Evolutionary conservation across 2,797 vertebrate genomes (phyloP), one percentile per base, ranked within the genome.

Genomic region (Sebastes hubbsi): DNA sequence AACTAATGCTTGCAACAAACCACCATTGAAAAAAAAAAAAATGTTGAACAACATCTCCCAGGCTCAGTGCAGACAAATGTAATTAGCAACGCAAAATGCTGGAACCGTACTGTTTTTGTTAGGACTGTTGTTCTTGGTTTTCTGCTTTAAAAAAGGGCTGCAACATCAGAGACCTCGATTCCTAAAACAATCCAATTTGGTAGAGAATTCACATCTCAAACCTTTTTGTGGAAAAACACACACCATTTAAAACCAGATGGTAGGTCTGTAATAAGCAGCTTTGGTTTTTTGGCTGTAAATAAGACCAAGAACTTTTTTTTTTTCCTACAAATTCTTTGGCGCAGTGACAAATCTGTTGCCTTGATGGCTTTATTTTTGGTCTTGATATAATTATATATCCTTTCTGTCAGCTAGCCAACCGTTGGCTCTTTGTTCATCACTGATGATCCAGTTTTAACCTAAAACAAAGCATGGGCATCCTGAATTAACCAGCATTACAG

Each of bases 81-180:
- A 86, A 90, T 85, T 84, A 87, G 55, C 25, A 4, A 46, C 32
- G 25, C 46, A 69, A 56, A 75, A 75, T 16, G 34, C 49, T 49
- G 34, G 75, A 82, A 78, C 72, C 86, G 67, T 5, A 60, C 78
- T 80, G 83, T 68, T 84, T 73, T 56, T 46, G 34, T 63, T 25
- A 6, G 64, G 12, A 46, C 76, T 80, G 72, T 60, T 82, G 52
- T 64, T 69, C 10, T 72, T 75, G 18, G 46, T 72, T 42, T 49
- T 75, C 77, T 54, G 7, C 12, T 67, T 77, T 68, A 30, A 84
- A 82, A 52, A 82, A 32, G 16, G 1, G 1, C 34, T 5, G 25
- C 7, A 63, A 34, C 60, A 66, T 78, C 66, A 83, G 24, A 75
- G 12, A 55, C 59, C 6, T 9, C 12, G 30, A 70, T 25, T 68